These are phyloP conservation scores for Aphaenogaster rudis DNA, from an alignment of 1,140 invertebrate species.

Conservation along the genomic window DNA sequence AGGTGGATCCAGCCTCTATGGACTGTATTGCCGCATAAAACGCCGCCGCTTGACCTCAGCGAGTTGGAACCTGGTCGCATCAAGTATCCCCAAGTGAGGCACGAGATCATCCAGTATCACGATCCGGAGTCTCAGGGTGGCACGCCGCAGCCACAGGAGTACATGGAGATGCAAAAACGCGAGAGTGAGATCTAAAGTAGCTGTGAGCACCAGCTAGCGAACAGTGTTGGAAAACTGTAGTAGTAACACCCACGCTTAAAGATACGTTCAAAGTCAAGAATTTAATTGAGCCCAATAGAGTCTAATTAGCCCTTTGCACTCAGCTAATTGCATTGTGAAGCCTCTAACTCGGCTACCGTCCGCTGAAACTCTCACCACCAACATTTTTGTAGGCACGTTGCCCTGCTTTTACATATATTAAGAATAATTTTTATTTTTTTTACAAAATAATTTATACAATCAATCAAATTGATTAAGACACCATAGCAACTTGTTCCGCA, in stretches of 20 bases:
- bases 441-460: neutral
- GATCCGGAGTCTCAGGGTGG: conserved; percentile 77
- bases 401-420: conserved; percentile 3
- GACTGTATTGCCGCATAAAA: conserved; percentile 93
- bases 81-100: conserved; percentile 75
- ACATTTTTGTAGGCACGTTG: neutral
- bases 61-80: conserved; percentile 88
- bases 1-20: conserved; percentile 94
- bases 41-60: conserved; percentile 93
- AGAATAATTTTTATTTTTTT: conserved; percentile 10
- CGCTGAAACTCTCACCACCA: neutral
- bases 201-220: neutral
- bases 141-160: conserved; percentile 87
- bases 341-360: neutral
- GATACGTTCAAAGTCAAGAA: conserved; percentile 19
- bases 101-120: conserved; percentile 78
- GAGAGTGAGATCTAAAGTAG: conserved; percentile 92
- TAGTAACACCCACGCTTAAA: conserved; percentile 16
- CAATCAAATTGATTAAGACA: neutral
- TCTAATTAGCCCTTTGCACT: conserved; percentile 44
- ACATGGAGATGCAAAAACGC: conserved; percentile 92
- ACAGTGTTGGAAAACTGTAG: neutral
- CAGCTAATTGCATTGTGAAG: conserved; percentile 16
- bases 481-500: neutral
- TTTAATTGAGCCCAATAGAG: conserved; percentile 51